Conservation (phyloP, 2,113 vertebrate species). For the Varanus salvator region DNA sequence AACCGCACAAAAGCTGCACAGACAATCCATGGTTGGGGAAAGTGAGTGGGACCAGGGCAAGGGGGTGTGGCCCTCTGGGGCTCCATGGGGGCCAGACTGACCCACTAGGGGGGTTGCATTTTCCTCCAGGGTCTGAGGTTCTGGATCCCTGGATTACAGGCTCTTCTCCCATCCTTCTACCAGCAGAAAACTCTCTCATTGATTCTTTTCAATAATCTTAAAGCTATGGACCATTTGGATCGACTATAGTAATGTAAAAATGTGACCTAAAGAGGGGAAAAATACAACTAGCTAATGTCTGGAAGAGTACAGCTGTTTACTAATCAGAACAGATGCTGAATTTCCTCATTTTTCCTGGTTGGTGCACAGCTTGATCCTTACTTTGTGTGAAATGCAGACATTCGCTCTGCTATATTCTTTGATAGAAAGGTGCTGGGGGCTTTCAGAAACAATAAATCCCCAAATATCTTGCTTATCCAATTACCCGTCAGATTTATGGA, state of each 20-base stretch:
- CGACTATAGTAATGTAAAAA: not conserved
- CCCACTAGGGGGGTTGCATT: too few relatives aligned
- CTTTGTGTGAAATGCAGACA: not conserved
- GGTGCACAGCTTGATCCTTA: conserved; percentile 2
- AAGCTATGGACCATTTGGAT: not conserved
- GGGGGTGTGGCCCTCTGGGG: too few relatives aligned
- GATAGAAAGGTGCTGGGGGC: not conserved
- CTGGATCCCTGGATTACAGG: not conserved
- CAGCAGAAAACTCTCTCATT: not conserved
- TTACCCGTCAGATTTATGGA: not conserved
- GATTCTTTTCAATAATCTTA: not conserved
- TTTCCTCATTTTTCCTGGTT: not conserved
- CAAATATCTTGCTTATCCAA: not conserved
- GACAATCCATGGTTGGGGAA: too few relatives aligned
- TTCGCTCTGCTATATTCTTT: not conserved
- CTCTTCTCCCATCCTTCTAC: not conserved
- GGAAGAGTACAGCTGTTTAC: not conserved
- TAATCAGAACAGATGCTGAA: conserved; percentile 18
- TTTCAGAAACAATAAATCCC: conserved; percentile 9
- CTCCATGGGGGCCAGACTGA: too few relatives aligned
- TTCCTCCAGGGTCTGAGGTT: too few relatives aligned
- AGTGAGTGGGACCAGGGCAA: too few relatives aligned
- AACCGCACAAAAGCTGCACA: too few relatives aligned
- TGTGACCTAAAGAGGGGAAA: not conserved
- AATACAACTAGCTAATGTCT: not conserved